Conservation (phyloP, 2,797 vertebrate species). For the Sebastes reedi region DNA sequence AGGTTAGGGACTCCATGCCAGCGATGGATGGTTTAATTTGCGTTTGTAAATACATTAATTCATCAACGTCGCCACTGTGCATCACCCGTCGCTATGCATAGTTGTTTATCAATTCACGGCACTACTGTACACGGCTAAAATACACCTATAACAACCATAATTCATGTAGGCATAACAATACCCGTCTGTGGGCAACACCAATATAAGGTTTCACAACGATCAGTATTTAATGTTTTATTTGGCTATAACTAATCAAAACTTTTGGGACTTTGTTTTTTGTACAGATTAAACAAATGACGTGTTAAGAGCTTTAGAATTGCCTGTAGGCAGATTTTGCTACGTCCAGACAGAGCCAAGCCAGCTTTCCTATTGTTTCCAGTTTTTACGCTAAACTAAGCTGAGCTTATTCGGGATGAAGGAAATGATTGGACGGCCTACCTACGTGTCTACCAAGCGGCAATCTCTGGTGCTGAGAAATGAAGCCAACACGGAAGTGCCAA, state of each 20-base stretch:
- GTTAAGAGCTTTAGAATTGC: background rate
- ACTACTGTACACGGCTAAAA: too few species aligned
- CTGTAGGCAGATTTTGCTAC: background rate
- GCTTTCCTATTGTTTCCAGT: too few species aligned
- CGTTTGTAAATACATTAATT: accelerated
- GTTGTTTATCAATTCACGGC: too few species aligned
- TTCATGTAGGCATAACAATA: too few species aligned
- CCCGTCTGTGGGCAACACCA: background rate
- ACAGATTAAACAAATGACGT: too few species aligned
- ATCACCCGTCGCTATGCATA: too few species aligned
- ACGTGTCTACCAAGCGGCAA: background rate
- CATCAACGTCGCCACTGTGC: too few species aligned
- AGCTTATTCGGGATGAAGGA: background rate
- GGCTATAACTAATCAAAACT: background rate
- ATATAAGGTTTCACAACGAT: background rate
- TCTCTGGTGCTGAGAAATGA: too few species aligned
- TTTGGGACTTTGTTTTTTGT: background rate
- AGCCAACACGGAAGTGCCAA: too few species aligned
- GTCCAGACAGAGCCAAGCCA: background rate
- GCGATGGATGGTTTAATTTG: too few species aligned
- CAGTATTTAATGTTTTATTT: background rate
- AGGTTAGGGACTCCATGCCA: too few species aligned
- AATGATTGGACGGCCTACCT: background rate
- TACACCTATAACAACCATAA: accelerated
- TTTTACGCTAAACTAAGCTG: background rate